Evolutionary conservation across 2,888 invertebrate species (phyloP), one percentile per base, ranked within the genome.

Genomic region (Thecocarcelia acutangulata): DNA sequence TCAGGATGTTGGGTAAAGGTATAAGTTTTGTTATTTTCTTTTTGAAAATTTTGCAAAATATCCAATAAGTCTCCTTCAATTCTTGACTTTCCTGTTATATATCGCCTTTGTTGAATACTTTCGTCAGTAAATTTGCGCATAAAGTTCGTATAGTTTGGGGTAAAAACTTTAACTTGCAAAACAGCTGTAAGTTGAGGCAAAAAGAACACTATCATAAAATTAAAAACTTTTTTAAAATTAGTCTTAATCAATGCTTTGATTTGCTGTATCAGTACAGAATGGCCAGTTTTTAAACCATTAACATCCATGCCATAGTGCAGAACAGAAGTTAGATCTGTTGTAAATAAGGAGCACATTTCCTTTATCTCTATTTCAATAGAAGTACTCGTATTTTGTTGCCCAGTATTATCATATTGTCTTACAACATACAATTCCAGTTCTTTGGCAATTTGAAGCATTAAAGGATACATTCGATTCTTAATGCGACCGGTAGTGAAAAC

Each of bases 11-110:
- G 85, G 9, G 9, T 54, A 17, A 52, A 81, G 44, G 46, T 11
- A 63, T 42, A 72, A 46, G 15, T 54, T 50, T 54, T 17, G 0
- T 17, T 11, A 21, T 69, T 19, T 12, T 54, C 46, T 28, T 83
- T 78, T 46, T 84, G 70, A 54, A 83, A 81, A 52, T 58, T 61
- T 56, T 91, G 83, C 17, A 93, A 84, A 15, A 91, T 84, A 70
- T 91, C 91, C 8, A 93, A 87, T 2, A 93, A 89, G 85, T 93
- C 92, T 15, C 88, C 87, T 6, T 80, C 68, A 12, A 50, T 40
- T 0, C 6, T 11, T 3, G 12, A 9, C 24, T 2, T 1, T 1
- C 2, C 13, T 1, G 12, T 6, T 11, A 12, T n/a, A 3, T 28
- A 11, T 40, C 66, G 42, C 5, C 73, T 54, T 50, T 58, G 15